Base-by-base conservation (phyloP, 2,797 vertebrate genomes). In the Danionella dracula region DNA sequence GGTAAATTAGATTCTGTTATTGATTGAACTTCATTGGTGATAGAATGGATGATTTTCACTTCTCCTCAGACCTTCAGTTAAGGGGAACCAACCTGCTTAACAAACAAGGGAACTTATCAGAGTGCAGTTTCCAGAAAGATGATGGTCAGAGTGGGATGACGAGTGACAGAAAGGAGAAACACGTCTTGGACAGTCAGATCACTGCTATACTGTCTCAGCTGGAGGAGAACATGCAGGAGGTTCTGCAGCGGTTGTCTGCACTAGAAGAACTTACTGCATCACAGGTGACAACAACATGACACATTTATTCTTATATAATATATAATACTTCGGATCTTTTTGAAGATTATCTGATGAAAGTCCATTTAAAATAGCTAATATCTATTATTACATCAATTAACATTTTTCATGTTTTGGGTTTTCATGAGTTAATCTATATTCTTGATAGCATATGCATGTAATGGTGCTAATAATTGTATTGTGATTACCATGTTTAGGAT, bases 161-260 rank as follows among this genome's bases (percentile, higher is more conserved):
- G 81, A 80, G 2, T 84, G 88, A 0, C 82, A 83, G 32, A 82
- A 83, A 65, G 81, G 82, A 37, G 62, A 44, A 56, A 31, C 72
- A 27, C 53, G 44, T 23, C 10, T 51, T 23, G 46, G 90, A 89
- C 0, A 88, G 92, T 56, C 93, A 95, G 77, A 93, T 98, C 4
- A 89, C 88, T 0, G 66, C 88, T 0, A 88, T 90, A 54, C 87
- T 99, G 71, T 86, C 91, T 75, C 80, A 85, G 57, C 70, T 99
- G 76, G 94, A 98, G 71, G 88, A 90, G 4, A 92, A 98, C 81
- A 96, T 99, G 96, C 85, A 90, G 80, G 85, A 83, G 0, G 90
- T 95, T 54, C 80, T 94, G 29, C 91, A 91, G 78, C 89, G 92
- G 74, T 81, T 99, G 50, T 90, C 91, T 1, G 75, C 86, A 13